These are phyloP conservation scores for Reticulitermes lucifugus DNA, from an alignment of 2,888 invertebrate species.

Conservation along the genomic window DNA sequence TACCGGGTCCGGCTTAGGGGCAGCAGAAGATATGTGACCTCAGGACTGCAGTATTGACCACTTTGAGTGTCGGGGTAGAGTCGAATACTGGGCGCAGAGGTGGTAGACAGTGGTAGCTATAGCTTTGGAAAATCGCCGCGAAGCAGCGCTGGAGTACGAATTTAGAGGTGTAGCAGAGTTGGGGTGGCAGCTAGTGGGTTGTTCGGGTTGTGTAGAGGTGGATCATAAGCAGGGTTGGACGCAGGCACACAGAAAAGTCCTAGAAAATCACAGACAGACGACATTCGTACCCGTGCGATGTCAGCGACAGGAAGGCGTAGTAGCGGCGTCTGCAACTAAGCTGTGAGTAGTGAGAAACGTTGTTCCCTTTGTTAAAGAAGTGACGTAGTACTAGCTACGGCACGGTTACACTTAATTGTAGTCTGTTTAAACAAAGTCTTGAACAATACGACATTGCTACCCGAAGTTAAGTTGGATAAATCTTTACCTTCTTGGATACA, in stretches of 20 bases:
- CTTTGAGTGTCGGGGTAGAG: slow-evolving; percentile 19
- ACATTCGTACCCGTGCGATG: slow-evolving; percentile 41
- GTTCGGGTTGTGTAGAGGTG: background rate
- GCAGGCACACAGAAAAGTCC: background rate
- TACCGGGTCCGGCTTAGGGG: background rate
- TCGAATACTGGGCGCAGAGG: slow-evolving; percentile 12
- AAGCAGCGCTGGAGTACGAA: slow-evolving; percentile 38
- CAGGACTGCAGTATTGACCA: slow-evolving; percentile 46
- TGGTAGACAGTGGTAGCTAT: slow-evolving; percentile 32
- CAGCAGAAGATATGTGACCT: slow-evolving; percentile 36
- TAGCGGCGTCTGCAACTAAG: slow-evolving; percentile 40
- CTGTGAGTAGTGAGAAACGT: slow-evolving; percentile 33
- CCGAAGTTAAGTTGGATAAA: too few species aligned
- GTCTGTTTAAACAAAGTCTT: too few species aligned
- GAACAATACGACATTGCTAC: too few species aligned
- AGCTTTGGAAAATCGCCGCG: slow-evolving; percentile 41
- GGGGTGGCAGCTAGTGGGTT: slow-evolving; percentile 3
- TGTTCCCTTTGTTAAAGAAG: background rate
- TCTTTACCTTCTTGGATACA: too few species aligned
- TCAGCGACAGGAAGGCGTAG: slow-evolving; percentile 36
- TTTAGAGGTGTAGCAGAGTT: background rate
- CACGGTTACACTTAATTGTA: too few species aligned
- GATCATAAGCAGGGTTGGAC: background rate
- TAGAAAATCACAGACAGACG: background rate
- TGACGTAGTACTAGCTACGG: too few species aligned